phyloP scores from a whole-genome alignment of 2,888 invertebrate species.

The Pycnomerus fuliginosus region DNA sequence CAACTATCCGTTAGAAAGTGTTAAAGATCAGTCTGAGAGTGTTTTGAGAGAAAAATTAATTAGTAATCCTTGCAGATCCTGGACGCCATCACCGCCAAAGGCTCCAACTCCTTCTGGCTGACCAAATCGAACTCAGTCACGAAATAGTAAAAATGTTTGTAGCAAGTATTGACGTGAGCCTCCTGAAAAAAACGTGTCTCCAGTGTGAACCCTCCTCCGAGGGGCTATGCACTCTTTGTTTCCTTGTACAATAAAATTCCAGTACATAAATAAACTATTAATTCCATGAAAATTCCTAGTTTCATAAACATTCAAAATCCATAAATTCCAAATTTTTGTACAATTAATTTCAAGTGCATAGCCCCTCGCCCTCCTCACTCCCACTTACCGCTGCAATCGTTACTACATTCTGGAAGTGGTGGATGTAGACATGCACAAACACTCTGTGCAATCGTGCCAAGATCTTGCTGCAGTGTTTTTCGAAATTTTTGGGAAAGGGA shows the following conservation, averaged over 20 bases:
- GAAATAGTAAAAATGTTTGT: conserved; percentile 93
- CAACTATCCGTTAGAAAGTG: no score
- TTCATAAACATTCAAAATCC: no score
- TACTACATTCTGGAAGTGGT: conserved; percentile 87
- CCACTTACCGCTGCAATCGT: conserved; percentile 82
- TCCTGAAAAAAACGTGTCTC: conserved; percentile 58
- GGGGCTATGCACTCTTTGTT: no score
- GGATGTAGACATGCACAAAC: conserved; percentile 92
- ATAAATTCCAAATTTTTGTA: no score
- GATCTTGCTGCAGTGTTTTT: conserved; percentile 79
- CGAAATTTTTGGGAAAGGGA: conserved; percentile 84
- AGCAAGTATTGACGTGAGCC: conserved; percentile 91
- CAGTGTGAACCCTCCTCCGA: no score
- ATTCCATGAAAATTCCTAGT: no score
- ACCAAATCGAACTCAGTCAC: conserved; percentile 84
- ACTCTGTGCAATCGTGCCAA: conserved; percentile 84
- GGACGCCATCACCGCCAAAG: conserved; percentile 73
- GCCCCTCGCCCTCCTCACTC: no score
- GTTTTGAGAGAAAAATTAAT: no score
- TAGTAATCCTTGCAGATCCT: conserved; percentile 65
- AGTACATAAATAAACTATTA: no score
- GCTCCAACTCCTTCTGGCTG: conserved; percentile 80
- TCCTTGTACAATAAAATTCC: no score
- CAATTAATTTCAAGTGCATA: no score
- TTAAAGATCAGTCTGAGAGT: no score